A percentile compares a stretch with the other conserved stretches of the same genome.
phyloP scores from a whole-genome alignment of 35 echinoderm and acorn worm species.

The Lytechinus pictus region DNA sequence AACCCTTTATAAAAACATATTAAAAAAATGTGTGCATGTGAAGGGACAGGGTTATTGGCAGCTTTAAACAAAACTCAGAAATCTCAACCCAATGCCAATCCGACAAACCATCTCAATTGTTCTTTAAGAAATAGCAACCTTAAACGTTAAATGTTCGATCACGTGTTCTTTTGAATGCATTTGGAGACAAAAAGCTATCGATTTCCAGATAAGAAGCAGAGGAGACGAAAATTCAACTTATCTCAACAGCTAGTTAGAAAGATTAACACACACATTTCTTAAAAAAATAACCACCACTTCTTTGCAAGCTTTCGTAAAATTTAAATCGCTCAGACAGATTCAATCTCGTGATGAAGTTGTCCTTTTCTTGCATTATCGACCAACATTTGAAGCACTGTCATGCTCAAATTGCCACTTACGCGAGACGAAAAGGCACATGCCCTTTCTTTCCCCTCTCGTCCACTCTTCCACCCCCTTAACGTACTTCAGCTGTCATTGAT shows the following conservation, averaged over 20 bases:
- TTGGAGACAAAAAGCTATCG: not conserved
- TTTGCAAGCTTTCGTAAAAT: too few species aligned
- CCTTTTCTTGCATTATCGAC: not conserved
- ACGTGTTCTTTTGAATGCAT: not conserved
- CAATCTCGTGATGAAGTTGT: not conserved
- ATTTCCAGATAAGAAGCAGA: not conserved
- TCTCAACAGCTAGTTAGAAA: not conserved
- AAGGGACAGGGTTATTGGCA: not conserved
- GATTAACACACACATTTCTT: not conserved
- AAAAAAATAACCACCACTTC: not conserved
- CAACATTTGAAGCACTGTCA: not conserved
- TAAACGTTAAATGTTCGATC: not conserved
- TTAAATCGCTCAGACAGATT: not conserved
- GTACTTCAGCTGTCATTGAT: constrained; percentile 3
- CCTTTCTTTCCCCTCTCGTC: not conserved
- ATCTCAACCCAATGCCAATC: not conserved
- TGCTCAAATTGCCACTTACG: constrained; percentile 10
- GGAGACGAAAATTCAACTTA: not conserved
- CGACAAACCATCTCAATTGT: not conserved
- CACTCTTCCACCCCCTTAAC: not conserved
- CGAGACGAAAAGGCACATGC: not conserved
- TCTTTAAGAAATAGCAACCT: not conserved
- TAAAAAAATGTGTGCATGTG: too few species aligned
- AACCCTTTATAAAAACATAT: too few species aligned
- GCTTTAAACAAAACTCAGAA: not conserved